Base-by-base conservation (phyloP, 37 sponge, comb jelly and placozoan genomes). In the Ephydatia muelleri region DNA sequence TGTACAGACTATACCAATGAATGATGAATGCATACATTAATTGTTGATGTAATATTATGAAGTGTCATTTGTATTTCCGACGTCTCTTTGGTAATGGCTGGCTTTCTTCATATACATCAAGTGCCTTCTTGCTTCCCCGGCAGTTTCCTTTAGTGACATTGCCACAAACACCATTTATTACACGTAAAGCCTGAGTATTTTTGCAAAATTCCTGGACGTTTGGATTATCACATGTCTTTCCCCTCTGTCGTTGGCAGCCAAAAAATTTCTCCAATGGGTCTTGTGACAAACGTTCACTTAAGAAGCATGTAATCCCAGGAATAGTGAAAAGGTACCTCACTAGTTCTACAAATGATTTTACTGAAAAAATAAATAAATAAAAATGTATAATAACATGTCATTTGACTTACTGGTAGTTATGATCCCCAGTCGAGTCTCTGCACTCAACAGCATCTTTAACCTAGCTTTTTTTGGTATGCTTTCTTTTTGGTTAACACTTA, bases 211-310 rank as follows among this genome's bases (percentile, higher is more conserved):
- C 82, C 64, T 80, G 30, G 73, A 86, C 87, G 33, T 36, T 86
- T 26, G 87, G 80, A 67, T 86, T 86, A 40, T 86, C 87, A 75
- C 75, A 48, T 39, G 78, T 75, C 25, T 82, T 70, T 37, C 88
- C 82, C 26, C 73, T 26, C 66, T 87, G 88, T 65, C 88, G 19
- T 39, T 87, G 88, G 68, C 40, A 77, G 30, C 88, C 82, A 65
- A 87, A 87, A 66, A 87, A 87, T 36, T 87, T 87, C 81, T 87
- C 82, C 3, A 87, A 70, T 0, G 77, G 82, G 32, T 87, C 88
- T 36, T 87, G 88, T 29, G 67, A 38, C 21, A 87, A 66, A 1
- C 40, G 49, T 65, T 73, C 65, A 74, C 88, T 87, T 36, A 87
- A 73, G 49, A 81, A 81, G 35, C 9, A 29, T n/a, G 29, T 81